Evolutionary conservation across 53 echinoderm and acorn worm genomes (phyloP).

Genomic region (Mesocentrotus franciscanus): DNA sequence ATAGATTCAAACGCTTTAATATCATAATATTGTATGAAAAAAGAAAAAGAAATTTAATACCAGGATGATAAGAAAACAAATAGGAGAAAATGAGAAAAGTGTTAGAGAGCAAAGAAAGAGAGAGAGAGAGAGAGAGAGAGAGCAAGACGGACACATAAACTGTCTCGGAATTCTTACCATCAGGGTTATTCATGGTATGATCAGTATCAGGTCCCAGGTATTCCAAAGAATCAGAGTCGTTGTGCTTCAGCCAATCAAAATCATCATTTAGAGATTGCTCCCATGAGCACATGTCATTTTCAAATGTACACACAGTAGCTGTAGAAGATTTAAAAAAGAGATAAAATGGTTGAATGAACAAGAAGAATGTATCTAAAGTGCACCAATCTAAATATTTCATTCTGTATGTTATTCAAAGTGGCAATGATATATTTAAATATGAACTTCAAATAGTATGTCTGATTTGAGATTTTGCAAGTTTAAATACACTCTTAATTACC

Average conservation of each 20-base stretch:
- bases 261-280: conserved; percentile 83
- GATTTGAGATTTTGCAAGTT: too few species aligned
- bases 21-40: too few species aligned
- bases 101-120: not conserved
- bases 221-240: conserved; percentile 66
- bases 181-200: conserved; percentile 83
- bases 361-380: too few species aligned
- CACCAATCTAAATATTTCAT: too few species aligned
- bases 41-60: too few species aligned
- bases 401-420: too few species aligned
- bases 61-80: not conserved
- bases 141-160: not conserved
- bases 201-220: conserved; percentile 77
- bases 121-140: not conserved
- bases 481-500: too few species aligned
- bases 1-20: too few species aligned
- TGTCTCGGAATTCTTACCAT: conserved; percentile 54
- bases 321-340: not conserved
- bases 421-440: too few species aligned
- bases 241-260: conserved; percentile 85
- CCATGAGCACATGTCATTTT: conserved; percentile 85
- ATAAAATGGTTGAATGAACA: not conserved
- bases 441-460: too few species aligned
- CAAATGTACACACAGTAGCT: conserved; percentile 93
- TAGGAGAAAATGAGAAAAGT: not conserved